Percentiles rank a stretch among this genome's conserved stretches.
Conservation (phyloP, 2,113 vertebrate genomes). For the Saimiri boliviensis region DNA sequence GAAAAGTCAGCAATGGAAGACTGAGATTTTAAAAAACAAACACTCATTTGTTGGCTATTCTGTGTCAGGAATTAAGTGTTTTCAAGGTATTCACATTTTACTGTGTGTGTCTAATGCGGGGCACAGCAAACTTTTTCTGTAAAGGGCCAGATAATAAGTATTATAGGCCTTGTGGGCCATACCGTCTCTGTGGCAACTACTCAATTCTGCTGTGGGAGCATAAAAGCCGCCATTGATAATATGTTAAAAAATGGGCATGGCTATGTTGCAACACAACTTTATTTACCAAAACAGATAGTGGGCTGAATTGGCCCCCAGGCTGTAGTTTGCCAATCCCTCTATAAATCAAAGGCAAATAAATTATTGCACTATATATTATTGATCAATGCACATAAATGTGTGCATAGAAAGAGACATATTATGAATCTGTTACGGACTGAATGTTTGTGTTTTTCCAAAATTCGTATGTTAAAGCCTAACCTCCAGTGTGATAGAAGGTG, state of each 20-base stretch:
- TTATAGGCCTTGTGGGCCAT: background rate
- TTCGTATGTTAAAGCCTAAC: background rate
- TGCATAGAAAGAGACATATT: background rate
- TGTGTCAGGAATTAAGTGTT: background rate
- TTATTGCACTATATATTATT: background rate
- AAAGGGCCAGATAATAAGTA: background rate
- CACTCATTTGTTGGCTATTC: background rate
- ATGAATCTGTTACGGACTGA: background rate
- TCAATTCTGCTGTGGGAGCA: background rate
- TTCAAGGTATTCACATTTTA: background rate
- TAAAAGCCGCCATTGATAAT: background rate
- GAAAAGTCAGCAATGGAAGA: background rate
- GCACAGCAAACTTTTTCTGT: background rate
- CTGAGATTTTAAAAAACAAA: background rate
- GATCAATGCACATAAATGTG: background rate
- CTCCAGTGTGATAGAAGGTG: background rate
- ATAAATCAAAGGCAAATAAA: conserved; percentile 18
- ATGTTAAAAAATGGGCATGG: background rate
- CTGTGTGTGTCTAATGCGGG: background rate
- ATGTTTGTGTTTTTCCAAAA: background rate
- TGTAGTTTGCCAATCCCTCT: background rate
- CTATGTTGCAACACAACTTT: background rate
- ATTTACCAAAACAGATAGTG: background rate
- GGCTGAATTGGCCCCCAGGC: background rate
- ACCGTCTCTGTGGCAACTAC: background rate